A percentile compares a stretch with the other conserved stretches of the same genome.
Conservation (phyloP, 1,140 invertebrate species). For the Brachionus calyciflorus region DNA sequence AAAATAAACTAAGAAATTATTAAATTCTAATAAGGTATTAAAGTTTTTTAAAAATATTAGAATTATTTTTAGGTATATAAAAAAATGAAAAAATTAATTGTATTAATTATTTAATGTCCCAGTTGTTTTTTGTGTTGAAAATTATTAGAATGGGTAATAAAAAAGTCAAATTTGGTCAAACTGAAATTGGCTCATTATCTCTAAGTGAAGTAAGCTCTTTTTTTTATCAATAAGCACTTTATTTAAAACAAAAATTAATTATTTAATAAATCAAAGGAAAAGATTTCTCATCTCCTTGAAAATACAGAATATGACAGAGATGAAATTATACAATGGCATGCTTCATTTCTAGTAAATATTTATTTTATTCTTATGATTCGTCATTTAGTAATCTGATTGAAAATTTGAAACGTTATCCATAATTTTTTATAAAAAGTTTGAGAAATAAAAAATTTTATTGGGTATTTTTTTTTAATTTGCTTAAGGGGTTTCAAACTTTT, state of each 20-base stretch:
- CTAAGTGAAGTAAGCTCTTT: not conserved
- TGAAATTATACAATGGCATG: conserved; percentile 40
- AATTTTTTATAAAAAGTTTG: not conserved
- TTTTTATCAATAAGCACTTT: not conserved
- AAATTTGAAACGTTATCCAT: not conserved
- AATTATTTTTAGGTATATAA: too few species aligned
- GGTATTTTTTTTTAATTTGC: too few species aligned
- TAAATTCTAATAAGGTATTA: too few species aligned
- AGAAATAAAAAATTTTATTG: too few species aligned
- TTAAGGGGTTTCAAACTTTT: too few species aligned
- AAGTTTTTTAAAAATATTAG: too few species aligned
- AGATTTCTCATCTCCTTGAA: not conserved
- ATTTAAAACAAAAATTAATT: not conserved
- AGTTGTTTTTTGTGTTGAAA: too few species aligned
- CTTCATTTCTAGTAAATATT: conserved; percentile 8
- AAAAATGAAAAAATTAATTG: too few species aligned
- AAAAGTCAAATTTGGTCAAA: not conserved
- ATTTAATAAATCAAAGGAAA: not conserved
- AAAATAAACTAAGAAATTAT: too few species aligned
- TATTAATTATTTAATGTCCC: too few species aligned
- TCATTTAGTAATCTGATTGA: not conserved
- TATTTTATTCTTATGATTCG: not conserved
- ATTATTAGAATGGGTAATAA: too few species aligned
- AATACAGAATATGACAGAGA: conserved; percentile 34
- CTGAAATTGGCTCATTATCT: not conserved